Base-by-base conservation (phyloP, 2,888 invertebrate genomes). In the Amorpha juglandis region DNA sequence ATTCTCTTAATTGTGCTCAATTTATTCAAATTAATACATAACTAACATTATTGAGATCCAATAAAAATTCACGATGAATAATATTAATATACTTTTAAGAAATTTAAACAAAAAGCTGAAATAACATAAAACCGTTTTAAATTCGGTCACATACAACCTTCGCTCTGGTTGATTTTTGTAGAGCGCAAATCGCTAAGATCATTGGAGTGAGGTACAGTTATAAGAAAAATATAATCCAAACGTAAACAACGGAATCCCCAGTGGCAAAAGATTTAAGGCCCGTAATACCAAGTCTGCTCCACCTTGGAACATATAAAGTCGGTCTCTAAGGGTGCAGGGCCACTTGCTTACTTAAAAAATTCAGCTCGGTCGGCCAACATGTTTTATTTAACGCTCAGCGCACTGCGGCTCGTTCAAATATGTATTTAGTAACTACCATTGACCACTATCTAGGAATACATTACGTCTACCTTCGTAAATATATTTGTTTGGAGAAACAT, bases 341-440 rank as follows among this genome's bases (percentile, higher is more conserved):
- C 73, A 78, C 76, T 74, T 77, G 78, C 66, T 69, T 77, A 79
- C 80, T 80, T 91, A 79, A 89, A 90, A 90, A 88, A 90, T 90
- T 90, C 84, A 90, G 78, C 75, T 78, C 80, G 77, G 82, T 80
- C 76, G 81, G 81, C 74, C 75, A 78, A 71, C 84, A 89, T 90
- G 88, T 90, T 89, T 90, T 91, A 91, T 90, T 85, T 88, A 90
- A 83, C 78, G 74, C 77, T 71, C 74, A 78, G 87, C 88, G 89
- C 89, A 90, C 73, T 91, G 90, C 90, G 88, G 86, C 81, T 74
- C 78, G 74, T 80, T 90, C 80, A 86, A 90, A 90, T 89, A 90
- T 58, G 58, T 58, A 58, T 91, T 90, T 84, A 90, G 83, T 76
- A 79, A 83, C 84, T 78, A 80, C 85, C 83, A 84, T 82, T 81